These are phyloP conservation scores for Teleogryllus occipitalis DNA, from an alignment of 1,140 invertebrate genomes.

Conservation along the genomic window DNA sequence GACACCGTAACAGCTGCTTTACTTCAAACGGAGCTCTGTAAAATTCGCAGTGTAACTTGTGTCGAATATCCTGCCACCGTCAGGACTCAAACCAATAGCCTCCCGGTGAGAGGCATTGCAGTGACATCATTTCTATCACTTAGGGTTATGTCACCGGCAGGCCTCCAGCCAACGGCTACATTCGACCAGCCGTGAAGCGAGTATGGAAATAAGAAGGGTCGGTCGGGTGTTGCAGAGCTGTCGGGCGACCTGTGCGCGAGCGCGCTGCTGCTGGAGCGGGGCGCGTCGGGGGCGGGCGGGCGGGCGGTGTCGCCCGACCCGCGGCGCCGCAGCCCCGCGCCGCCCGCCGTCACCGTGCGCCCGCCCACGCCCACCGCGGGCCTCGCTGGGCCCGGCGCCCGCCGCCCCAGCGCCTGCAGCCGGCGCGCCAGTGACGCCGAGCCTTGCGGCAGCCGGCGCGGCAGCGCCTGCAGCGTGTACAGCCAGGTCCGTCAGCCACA, in stretches of 20 bases:
- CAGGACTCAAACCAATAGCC: no score
- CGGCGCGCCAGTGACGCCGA: conserved; percentile 34
- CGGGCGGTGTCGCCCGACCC: conserved; percentile 21
- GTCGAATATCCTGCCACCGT: no score
- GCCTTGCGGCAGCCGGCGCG: neutral
- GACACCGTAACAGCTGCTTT: no score
- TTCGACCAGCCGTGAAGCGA: no score
- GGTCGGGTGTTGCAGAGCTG: no score
- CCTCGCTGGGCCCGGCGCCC: conserved; percentile 36
- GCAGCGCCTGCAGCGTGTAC: conserved; percentile 20
- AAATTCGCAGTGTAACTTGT: no score
- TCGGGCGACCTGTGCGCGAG: neutral
- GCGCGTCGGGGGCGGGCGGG: neutral
- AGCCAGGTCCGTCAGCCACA: neutral
- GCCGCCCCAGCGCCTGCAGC: conserved; percentile 35
- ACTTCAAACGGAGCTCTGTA: no score
- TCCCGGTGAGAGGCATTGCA: no score
- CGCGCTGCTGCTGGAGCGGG: neutral
- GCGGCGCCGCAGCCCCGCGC: conserved; percentile 24
- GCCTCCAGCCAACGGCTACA: no score
- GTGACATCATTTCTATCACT: no score
- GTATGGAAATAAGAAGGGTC: no score
- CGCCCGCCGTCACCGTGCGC: conserved; percentile 37
- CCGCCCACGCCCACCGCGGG: conserved; percentile 38
- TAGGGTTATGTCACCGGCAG: no score